Percentiles rank a stretch among this genome's conserved stretches.
phyloP scores from a whole-genome alignment of 2,113 vertebrate genomes.

The Elephas maximus region DNA sequence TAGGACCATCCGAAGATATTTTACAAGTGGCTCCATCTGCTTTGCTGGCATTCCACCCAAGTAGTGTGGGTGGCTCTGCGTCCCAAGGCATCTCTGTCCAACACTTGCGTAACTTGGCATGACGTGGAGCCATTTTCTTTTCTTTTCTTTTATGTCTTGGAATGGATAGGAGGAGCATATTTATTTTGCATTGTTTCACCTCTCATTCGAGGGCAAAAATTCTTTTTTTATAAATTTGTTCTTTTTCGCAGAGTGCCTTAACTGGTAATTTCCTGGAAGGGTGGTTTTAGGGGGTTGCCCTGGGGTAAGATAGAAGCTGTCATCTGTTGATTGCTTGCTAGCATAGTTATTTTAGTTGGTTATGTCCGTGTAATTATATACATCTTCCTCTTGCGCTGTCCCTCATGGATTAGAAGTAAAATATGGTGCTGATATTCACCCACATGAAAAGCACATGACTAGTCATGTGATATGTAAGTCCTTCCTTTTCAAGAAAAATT shows the following conservation, averaged over 20 bases:
- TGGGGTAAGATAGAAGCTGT: slow-evolving; percentile 31
- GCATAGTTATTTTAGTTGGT: neutral
- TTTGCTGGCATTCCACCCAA: slow-evolving; percentile 78
- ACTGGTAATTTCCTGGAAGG: slow-evolving; percentile 66
- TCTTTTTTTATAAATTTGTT: slow-evolving; percentile 53
- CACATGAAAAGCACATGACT: neutral
- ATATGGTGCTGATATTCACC: neutral
- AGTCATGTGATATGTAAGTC: neutral
- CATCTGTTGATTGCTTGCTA: neutral
- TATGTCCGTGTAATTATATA: neutral
- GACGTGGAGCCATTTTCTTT: neutral
- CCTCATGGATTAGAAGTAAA: neutral
- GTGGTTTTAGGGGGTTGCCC: slow-evolving; percentile 38
- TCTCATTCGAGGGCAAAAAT: slow-evolving; percentile 57
- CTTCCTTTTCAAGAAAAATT: neutral
- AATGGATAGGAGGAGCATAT: neutral
- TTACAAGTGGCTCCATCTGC: slow-evolving; percentile 86
- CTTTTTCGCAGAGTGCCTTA: slow-evolving; percentile 51
- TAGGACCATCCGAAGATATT: slow-evolving; percentile 85
- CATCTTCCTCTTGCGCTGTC: neutral
- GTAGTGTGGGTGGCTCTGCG: slow-evolving; percentile 78
- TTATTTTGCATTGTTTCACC: neutral
- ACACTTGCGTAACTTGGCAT: slow-evolving; percentile 72
- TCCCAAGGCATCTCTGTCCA: slow-evolving; percentile 74
- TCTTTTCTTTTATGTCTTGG: neutral